Percentiles rank a stretch among this genome's conserved stretches.
Conservation (phyloP, 2,797 vertebrate genomes). For the Sylvia borin region DNA sequence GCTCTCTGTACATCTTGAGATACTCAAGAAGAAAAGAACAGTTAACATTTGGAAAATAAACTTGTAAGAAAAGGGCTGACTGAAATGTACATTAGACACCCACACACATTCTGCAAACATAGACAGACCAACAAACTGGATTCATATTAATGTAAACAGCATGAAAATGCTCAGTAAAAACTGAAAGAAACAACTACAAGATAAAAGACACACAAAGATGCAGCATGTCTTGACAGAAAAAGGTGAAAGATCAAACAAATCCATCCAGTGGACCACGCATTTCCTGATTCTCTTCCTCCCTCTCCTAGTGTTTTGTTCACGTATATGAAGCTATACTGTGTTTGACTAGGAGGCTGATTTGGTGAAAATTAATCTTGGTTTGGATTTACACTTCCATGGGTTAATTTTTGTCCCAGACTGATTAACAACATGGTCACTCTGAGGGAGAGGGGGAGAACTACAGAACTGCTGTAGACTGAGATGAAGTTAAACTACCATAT, state of each 20-base stretch:
- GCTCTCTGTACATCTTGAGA: background rate
- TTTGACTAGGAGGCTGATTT: background rate
- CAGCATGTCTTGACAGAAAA: background rate
- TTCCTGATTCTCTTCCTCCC: background rate
- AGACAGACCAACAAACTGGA: background rate
- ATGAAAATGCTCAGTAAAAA: background rate
- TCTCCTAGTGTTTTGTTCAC: background rate
- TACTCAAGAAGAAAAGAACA: background rate
- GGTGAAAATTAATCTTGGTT: background rate
- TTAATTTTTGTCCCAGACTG: background rate
- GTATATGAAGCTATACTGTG: background rate
- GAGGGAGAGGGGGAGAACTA: background rate
- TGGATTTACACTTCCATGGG: background rate
- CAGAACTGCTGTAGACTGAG: background rate
- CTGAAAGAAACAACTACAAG: background rate
- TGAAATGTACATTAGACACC: background rate
- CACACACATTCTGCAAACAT: background rate
- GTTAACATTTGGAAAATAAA: background rate
- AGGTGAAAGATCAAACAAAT: background rate
- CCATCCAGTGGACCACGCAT: background rate
- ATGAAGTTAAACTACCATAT: background rate
- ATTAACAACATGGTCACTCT: background rate
- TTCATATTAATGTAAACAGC: background rate
- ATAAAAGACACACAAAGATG: background rate
- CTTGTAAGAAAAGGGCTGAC: background rate